Conservation (phyloP, 2,797 vertebrate genomes). For the Varecia variegata region DNA sequence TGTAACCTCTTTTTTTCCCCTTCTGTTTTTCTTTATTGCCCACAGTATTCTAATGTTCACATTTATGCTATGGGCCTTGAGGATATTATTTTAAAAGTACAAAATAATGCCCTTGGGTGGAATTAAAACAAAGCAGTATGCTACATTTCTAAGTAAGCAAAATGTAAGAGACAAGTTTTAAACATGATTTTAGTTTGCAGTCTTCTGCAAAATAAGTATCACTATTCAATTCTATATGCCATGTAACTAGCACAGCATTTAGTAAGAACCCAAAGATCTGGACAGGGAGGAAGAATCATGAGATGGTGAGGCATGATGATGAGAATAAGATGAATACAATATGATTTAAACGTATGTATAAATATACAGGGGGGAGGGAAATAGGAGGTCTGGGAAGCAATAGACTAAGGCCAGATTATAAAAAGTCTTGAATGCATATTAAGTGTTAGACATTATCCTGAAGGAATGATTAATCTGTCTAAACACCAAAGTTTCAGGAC, state of each 20-base stretch:
- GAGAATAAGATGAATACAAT: neutral
- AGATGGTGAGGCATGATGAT: neutral
- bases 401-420: neutral
- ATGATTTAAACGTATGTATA: neutral
- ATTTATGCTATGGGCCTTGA: neutral
- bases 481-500: neutral
- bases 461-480: neutral
- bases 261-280: neutral
- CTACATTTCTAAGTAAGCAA: neutral
- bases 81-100: neutral
- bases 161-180: neutral
- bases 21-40: neutral
- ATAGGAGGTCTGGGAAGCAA: neutral
- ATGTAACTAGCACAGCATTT: neutral
- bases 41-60: neutral
- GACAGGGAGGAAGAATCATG: neutral
- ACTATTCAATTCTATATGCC: neutral
- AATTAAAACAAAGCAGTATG: neutral
- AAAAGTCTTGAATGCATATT: neutral
- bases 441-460: neutral
- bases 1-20: neutral
- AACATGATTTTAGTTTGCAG: conserved; percentile 5
- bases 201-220: neutral
- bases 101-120: neutral
- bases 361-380: neutral